Conservation (phyloP, 2,888 invertebrate genomes). For the Apamea sordens region DNA sequence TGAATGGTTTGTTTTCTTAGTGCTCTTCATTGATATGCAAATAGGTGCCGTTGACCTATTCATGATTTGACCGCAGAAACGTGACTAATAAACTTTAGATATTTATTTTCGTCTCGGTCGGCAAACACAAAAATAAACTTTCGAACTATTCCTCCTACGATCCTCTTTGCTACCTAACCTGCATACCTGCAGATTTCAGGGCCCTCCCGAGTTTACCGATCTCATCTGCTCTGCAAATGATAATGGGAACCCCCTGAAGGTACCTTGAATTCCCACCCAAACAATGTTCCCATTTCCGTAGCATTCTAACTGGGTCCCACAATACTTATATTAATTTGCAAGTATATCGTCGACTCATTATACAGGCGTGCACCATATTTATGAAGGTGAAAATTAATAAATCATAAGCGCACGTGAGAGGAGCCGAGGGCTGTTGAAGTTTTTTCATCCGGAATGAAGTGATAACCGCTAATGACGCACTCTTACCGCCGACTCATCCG, state of each 20-base stretch:
- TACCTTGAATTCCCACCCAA: not conserved
- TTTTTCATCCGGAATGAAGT: conserved; percentile 90
- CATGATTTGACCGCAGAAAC: conserved; percentile 35
- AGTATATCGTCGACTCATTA: conserved; percentile 65
- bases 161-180: not conserved
- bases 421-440: conserved; percentile 87
- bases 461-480: conserved; percentile 90
- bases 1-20: conserved; percentile 14
- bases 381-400: conserved; percentile 89
- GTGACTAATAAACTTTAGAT: conserved; percentile 34
- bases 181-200: not conserved
- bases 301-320: not conserved
- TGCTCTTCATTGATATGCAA: conserved; percentile 29
- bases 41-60: conserved; percentile 47
- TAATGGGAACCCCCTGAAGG: not conserved
- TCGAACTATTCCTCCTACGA: not conserved
- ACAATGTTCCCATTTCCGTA: not conserved
- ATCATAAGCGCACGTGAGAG: conserved; percentile 88
- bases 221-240: not conserved
- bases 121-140: conserved; percentile 9
- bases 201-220: too few species aligned
- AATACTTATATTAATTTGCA: conserved; percentile 6
- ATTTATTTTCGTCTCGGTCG: conserved; percentile 5
- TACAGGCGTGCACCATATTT: conserved; percentile 82
- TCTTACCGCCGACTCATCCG: conserved; percentile 85